Conservation (phyloP, 2,797 vertebrate species). For the Hapalemur alaotrensis region DNA sequence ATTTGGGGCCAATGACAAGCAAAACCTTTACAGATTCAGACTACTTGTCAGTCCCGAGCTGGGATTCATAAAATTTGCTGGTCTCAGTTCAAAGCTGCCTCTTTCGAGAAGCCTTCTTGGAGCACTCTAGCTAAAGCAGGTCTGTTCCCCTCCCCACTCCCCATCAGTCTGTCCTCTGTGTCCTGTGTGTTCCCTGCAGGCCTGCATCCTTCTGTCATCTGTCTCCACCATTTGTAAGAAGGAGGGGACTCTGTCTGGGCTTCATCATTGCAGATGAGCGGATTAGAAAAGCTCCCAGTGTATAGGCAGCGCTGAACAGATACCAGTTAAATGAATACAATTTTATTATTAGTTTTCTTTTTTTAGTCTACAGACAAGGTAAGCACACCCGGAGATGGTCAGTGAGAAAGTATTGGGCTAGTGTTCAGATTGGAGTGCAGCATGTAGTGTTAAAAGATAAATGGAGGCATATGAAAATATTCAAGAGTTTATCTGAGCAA, state of each 20-base stretch:
- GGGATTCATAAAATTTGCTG: no score
- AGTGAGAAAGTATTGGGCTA: rapidly evolving
- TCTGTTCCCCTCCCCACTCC: rapidly evolving
- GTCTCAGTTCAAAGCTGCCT: background rate
- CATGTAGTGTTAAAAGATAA: background rate
- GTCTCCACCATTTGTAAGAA: background rate
- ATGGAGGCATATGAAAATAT: background rate
- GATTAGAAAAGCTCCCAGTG: background rate
- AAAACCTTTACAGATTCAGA: background rate
- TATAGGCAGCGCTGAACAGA: background rate
- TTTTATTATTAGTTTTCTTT: background rate
- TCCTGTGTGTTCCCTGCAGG: background rate
- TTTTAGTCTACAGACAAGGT: background rate
- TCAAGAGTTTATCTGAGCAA: background rate
- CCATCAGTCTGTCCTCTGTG: background rate
- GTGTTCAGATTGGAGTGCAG: rapidly evolving
- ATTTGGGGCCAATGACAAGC: background rate
- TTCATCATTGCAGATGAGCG: background rate
- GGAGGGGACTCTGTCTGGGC: no score
- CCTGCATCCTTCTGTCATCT: background rate
- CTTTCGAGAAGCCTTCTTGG: background rate
- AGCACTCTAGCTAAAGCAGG: rapidly evolving
- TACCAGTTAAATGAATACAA: background rate
- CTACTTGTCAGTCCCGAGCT: background rate
- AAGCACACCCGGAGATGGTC: no score